Conservation (phyloP, 2,113 vertebrate species). For the Istiophorus platypterus region DNA sequence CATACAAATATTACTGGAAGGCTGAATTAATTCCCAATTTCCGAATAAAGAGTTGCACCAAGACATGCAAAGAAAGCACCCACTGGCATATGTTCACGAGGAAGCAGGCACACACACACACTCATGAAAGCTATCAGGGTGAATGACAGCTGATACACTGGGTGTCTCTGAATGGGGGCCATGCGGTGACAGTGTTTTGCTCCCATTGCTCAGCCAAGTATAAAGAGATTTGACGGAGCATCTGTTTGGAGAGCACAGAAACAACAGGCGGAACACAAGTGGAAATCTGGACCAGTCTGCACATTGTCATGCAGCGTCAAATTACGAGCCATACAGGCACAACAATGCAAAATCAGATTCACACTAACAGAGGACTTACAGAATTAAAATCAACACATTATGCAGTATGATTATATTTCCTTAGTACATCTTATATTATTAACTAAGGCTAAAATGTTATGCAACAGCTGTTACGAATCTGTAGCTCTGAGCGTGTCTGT, state of each 20-base stretch:
- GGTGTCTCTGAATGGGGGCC: slow-evolving; percentile 56
- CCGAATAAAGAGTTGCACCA: slow-evolving; percentile 29
- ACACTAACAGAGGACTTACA: slow-evolving; percentile 43
- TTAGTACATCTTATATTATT: slow-evolving; percentile 43
- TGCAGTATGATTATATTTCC: slow-evolving; percentile 11
- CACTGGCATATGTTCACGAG: slow-evolving; percentile 41
- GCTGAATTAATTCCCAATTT: slow-evolving; percentile 35
- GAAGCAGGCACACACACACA: slow-evolving; percentile 10
- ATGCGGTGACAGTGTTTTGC: slow-evolving; percentile 55
- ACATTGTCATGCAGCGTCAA: slow-evolving; percentile 58
- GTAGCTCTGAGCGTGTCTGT: not conserved
- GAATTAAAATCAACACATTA: slow-evolving; percentile 52
- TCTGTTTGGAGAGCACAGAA: slow-evolving; percentile 74
- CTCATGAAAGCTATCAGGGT: slow-evolving; percentile 38
- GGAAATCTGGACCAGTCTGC: slow-evolving; percentile 68
- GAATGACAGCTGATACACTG: slow-evolving; percentile 64
- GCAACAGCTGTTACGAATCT: slow-evolving; percentile 24
- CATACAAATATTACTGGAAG: slow-evolving; percentile 38
- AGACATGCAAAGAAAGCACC: slow-evolving; percentile 14
- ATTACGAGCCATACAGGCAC: slow-evolving; percentile 61
- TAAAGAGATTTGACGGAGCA: slow-evolving; percentile 78
- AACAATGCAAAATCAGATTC: slow-evolving; percentile 62
- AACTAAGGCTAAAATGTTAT: slow-evolving; percentile 31
- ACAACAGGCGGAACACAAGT: slow-evolving; percentile 75
- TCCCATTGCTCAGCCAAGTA: slow-evolving; percentile 74